phyloP scores from a whole-genome alignment of 2,797 vertebrate species.

The Momotus momota region DNA sequence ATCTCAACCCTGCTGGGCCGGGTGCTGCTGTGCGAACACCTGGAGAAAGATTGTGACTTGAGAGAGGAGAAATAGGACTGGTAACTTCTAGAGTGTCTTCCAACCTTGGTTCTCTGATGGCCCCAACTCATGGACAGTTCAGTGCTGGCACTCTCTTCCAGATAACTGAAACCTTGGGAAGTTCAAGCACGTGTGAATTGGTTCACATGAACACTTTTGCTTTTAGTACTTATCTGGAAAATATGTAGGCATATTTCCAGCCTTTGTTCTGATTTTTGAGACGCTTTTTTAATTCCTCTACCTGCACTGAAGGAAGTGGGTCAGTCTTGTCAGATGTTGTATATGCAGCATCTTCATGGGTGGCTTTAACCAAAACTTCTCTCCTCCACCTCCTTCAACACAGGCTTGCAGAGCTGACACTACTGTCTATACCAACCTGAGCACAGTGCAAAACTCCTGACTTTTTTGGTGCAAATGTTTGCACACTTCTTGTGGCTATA shows the following conservation, averaged over 20 bases:
- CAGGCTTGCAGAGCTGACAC: background rate
- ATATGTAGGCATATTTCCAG: background rate
- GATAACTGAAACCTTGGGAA: background rate
- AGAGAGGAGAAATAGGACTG: background rate
- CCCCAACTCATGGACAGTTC: background rate
- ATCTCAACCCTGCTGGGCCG: background rate
- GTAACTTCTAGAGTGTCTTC: background rate
- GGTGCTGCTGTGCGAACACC: background rate
- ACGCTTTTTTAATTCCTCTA: background rate
- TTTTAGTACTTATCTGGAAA: background rate
- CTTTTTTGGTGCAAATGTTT: background rate
- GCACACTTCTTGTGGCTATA: accelerated
- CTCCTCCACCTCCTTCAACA: background rate
- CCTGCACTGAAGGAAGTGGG: background rate
- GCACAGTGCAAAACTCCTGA: background rate
- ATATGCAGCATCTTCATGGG: background rate
- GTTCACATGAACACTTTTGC: background rate
- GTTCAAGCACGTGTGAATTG: background rate
- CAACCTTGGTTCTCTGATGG: background rate
- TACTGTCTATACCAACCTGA: background rate
- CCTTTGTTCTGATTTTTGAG: background rate
- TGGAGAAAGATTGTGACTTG: background rate
- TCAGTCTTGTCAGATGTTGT: background rate
- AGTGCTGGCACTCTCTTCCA: background rate
- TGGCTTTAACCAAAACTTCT: background rate